phyloP scores from a whole-genome alignment of 2,113 vertebrate species.

The Perccottus glenii region DNA sequence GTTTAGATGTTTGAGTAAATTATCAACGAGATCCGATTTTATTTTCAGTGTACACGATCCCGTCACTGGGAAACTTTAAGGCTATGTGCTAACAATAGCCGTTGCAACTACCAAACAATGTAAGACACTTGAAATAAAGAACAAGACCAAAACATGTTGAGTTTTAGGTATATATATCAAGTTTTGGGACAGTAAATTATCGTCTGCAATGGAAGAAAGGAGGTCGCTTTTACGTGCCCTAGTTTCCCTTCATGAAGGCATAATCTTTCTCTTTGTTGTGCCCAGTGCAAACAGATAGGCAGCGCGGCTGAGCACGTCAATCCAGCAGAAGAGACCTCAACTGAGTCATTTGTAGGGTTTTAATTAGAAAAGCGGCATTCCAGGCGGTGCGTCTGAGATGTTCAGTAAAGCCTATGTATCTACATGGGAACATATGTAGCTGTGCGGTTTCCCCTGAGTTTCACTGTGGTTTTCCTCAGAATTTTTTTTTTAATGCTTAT shows the following conservation, averaged over 20 bases:
- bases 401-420: conserved; percentile 18
- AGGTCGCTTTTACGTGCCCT: conserved; percentile 63
- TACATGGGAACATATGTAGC: conserved; percentile 44
- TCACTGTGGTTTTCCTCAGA: conserved; percentile 60
- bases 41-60: background rate
- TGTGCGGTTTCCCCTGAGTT: conserved; percentile 59
- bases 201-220: conserved; percentile 31
- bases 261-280: conserved; percentile 69
- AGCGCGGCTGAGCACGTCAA: conserved; percentile 29
- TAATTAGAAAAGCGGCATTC: conserved; percentile 40
- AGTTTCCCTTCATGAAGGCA: conserved; percentile 55
- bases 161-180: conserved; percentile 1
- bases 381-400: conserved; percentile 23
- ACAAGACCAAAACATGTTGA: conserved; percentile 15
- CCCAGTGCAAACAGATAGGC: conserved; percentile 43
- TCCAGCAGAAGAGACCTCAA: conserved; percentile 23
- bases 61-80: conserved; percentile 19
- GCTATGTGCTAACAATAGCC: conserved; percentile 9
- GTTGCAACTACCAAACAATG: background rate
- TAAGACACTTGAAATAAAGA: conserved; percentile 15
- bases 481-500: conserved; percentile 53
- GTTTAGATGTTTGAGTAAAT: background rate
- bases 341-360: conserved; percentile 46
- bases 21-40: background rate
- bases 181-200: conserved; percentile 25